A percentile compares a stretch with the other conserved stretches of the same genome.
Conservation (phyloP, 2,797 vertebrate species). For the Ara ararauna region DNA sequence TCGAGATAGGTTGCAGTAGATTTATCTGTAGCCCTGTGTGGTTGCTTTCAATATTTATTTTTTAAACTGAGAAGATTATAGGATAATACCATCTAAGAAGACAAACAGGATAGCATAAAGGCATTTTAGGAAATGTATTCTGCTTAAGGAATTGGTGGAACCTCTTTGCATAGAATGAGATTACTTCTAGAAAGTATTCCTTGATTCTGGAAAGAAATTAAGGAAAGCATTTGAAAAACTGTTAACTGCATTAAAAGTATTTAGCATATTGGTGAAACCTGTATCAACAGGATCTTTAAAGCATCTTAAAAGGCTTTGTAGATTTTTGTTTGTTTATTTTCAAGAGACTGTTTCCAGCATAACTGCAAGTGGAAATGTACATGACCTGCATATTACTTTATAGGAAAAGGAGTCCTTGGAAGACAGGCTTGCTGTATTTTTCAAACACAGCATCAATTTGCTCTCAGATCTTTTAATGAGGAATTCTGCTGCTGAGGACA, state of each 20-base stretch:
- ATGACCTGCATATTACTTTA: not conserved
- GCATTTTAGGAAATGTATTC: not conserved
- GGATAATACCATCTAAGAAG: not conserved
- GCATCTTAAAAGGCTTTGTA: not conserved
- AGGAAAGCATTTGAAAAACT: not conserved
- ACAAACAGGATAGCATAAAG: not conserved
- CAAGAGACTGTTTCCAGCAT: not conserved
- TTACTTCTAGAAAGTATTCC: not conserved
- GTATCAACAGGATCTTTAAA: not conserved
- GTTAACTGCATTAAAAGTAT: not conserved
- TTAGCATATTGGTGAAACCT: not conserved
- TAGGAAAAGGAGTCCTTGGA: not conserved
- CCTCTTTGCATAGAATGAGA: not conserved
- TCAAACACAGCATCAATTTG: not conserved
- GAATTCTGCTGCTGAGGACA: not conserved
- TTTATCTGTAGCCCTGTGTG: not conserved
- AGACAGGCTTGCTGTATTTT: not conserved
- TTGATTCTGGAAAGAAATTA: not conserved
- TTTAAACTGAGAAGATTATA: not conserved
- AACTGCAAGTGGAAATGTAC: not conserved
- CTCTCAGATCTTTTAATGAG: not conserved
- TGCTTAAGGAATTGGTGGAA: not conserved
- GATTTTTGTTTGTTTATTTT: not conserved
- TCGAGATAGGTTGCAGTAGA: not conserved
- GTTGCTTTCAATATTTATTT: not conserved